Percentiles rank a stretch among this genome's conserved stretches.
phyloP scores from a whole-genome alignment of 2,888 invertebrate genomes.

The Xylophagus ater region DNA sequence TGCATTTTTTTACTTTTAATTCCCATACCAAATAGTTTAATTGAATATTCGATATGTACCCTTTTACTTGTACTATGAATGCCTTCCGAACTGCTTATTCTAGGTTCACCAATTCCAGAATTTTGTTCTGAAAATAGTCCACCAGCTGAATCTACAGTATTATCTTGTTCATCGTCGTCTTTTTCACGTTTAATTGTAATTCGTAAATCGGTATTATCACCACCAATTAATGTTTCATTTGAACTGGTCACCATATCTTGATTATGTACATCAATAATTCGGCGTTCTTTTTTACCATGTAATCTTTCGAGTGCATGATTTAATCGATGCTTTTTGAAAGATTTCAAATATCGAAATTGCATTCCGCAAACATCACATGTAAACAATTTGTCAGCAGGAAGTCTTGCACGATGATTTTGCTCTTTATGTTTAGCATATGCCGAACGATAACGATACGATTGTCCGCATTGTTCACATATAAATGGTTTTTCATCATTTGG shows the following conservation, averaged over 20 bases:
- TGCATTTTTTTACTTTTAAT: no score
- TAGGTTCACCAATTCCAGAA: slow-evolving; percentile 39
- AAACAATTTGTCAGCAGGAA: slow-evolving; percentile 81
- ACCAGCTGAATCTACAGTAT: slow-evolving; percentile 58
- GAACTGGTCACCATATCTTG: slow-evolving; percentile 63
- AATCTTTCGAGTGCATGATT: slow-evolving; percentile 77
- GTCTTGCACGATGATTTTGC: slow-evolving; percentile 75
- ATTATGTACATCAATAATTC: slow-evolving; percentile 31
- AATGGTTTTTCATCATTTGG: slow-evolving; percentile 74
- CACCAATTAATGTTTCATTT: slow-evolving; percentile 50
- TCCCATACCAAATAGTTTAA: no score
- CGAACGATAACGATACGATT: slow-evolving; percentile 78
- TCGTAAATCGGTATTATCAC: slow-evolving; percentile 48
- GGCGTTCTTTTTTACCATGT: slow-evolving; percentile 54
- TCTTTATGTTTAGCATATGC: slow-evolving; percentile 77
- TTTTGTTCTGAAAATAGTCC: slow-evolving; percentile 36
- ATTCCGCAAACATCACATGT: slow-evolving; percentile 87
- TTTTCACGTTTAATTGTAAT: slow-evolving; percentile 45
- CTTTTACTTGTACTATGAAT: slow-evolving; percentile 40
- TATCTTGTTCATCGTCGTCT: slow-evolving; percentile 53
- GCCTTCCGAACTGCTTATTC: slow-evolving; percentile 36
- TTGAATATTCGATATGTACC: slow-evolving; percentile 31
- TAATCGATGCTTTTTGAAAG: slow-evolving; percentile 79
- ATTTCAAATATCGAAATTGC: slow-evolving; percentile 82
- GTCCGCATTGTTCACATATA: slow-evolving; percentile 84